Percentiles rank a stretch among this genome's conserved stretches.
phyloP scores from a whole-genome alignment of 2,113 vertebrate species.

The Dicerorhinus sumatrensis region DNA sequence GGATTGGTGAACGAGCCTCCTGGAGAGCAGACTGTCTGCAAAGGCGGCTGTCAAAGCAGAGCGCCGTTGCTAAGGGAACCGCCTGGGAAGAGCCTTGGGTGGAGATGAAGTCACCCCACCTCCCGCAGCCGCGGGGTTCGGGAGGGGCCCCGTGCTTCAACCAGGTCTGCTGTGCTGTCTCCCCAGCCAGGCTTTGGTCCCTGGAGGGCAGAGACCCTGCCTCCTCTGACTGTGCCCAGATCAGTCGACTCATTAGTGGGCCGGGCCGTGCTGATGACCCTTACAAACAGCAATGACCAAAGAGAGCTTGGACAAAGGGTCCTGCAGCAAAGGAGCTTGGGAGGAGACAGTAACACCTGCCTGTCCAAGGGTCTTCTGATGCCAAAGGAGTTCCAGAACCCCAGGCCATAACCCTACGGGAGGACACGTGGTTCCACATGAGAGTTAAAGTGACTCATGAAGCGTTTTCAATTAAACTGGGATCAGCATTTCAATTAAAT shows the following conservation, averaged over 20 bases:
- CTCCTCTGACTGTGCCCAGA: neutral
- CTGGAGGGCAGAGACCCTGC: neutral
- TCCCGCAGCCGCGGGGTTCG: neutral
- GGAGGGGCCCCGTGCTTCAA: neutral
- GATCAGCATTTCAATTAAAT: neutral
- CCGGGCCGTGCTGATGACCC: fast-evolving
- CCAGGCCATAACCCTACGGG: neutral
- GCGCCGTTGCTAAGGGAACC: slow-evolving; percentile 82
- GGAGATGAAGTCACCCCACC: slow-evolving; percentile 65
- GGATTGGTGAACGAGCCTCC: neutral
- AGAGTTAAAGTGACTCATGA: neutral
- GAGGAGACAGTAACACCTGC: neutral
- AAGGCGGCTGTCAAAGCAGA: slow-evolving; percentile 74
- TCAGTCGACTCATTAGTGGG: neutral
- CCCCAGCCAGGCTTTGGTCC: neutral
- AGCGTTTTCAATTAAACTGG: neutral
- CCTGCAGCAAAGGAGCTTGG: neutral
- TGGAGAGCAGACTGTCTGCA: slow-evolving; percentile 64
- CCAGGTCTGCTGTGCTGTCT: neutral
- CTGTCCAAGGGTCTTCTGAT: neutral
- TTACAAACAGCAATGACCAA: neutral
- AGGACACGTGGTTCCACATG: neutral
- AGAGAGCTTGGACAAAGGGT: neutral
- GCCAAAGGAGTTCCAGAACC: neutral
- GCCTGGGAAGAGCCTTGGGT: slow-evolving; percentile 66